phyloP scores from a whole-genome alignment of 2,113 vertebrate genomes.

The Climacteris rufus region DNA sequence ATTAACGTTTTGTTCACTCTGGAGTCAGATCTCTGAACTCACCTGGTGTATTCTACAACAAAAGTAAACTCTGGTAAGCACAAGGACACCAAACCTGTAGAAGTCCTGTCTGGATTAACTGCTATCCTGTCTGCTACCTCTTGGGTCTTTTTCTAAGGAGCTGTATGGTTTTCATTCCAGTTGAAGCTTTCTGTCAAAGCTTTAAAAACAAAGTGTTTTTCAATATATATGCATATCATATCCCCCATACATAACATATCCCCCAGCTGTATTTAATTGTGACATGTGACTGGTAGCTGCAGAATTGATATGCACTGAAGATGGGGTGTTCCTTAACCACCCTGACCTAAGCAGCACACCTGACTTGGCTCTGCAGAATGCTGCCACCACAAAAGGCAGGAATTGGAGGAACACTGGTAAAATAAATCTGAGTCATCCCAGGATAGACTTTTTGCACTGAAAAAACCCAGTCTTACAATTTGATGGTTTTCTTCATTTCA shows the following conservation, averaged over 20 bases:
- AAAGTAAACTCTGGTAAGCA: neutral
- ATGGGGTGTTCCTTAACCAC: neutral
- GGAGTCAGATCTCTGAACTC: neutral
- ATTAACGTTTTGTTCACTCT: neutral
- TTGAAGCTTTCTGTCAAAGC: neutral
- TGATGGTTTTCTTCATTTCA: neutral
- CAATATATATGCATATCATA: rapidly evolving
- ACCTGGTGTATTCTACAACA: neutral
- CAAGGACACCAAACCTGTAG: neutral
- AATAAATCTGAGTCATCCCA: neutral
- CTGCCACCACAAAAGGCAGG: neutral
- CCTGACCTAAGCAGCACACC: neutral
- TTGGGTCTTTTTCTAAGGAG: neutral
- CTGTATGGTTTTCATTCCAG: neutral
- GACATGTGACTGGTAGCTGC: neutral
- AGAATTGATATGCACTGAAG: neutral
- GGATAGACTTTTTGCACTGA: neutral
- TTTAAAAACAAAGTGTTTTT: neutral
- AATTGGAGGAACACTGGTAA: neutral
- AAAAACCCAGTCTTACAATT: neutral
- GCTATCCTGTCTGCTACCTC: neutral
- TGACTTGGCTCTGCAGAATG: neutral
- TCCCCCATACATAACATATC: neutral
- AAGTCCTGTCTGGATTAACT: neutral
- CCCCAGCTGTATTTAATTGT: neutral